Percentiles rank a stretch among this genome's conserved stretches.
These are phyloP conservation scores for Ailurus styani DNA, from an alignment of 2,113 vertebrate genomes.

Conservation along the genomic window DNA sequence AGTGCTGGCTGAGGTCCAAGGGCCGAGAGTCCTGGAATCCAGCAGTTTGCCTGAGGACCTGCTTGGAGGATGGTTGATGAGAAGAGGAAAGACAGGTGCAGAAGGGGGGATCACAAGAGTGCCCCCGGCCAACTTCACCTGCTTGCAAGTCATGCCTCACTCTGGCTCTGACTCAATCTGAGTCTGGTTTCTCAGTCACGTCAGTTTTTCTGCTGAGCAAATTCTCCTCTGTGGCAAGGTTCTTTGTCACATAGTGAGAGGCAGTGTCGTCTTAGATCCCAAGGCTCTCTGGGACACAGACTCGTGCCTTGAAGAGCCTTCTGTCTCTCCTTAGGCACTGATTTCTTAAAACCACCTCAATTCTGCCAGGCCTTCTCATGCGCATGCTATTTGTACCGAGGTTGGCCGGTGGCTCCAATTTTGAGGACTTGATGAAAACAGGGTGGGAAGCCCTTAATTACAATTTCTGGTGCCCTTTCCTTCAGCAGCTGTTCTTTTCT, in stretches of 20 bases:
- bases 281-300: background rate
- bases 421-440: background rate
- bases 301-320: background rate
- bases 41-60: background rate
- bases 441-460: background rate
- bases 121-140: background rate
- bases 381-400: accelerated
- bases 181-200: background rate
- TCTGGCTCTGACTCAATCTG: background rate
- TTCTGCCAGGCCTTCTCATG: background rate
- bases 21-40: background rate
- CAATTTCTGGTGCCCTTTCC: background rate
- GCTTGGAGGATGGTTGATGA: background rate
- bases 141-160: background rate
- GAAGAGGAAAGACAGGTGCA: background rate
- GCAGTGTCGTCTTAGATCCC: background rate
- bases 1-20: too few species aligned
- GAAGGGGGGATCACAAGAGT: background rate
- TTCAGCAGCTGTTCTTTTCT: background rate
- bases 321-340: background rate
- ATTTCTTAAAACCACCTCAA: background rate
- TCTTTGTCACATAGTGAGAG: background rate
- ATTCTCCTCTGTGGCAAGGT: background rate
- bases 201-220: background rate
- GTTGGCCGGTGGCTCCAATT: background rate